A percentile compares a stretch with the other conserved stretches of the same genome.
Evolutionary conservation across 2,113 vertebrate species (phyloP).

Genomic region (Epinephelus cyanopodus): DNA sequence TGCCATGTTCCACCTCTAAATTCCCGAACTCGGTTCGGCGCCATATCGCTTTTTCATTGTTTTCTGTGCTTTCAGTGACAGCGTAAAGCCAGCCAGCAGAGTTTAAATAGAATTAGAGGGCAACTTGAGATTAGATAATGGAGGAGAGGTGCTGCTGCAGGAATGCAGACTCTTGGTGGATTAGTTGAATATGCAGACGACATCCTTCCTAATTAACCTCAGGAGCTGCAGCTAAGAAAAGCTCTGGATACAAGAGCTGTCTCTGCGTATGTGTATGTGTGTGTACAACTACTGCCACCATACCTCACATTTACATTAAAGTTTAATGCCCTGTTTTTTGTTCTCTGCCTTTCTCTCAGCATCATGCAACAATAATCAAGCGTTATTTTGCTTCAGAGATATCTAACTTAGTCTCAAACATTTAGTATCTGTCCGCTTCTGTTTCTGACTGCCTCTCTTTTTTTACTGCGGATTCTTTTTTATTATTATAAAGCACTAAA

Average conservation of each 20-base stretch:
- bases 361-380: not conserved
- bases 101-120: constrained; percentile 61
- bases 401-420: not conserved
- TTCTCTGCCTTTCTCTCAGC: not conserved
- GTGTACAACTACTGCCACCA: not conserved
- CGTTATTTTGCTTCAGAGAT: not conserved
- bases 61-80: constrained; percentile 27
- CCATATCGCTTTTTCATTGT: constrained; percentile 39
- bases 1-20: constrained; percentile 9
- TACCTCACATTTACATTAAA: constrained; percentile 11
- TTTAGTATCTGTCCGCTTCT: not conserved
- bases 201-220: constrained; percentile 63
- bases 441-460: not conserved
- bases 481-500: constrained; percentile 32
- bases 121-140: constrained; percentile 64
- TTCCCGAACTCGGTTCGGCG: not conserved
- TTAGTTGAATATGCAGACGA: constrained; percentile 62
- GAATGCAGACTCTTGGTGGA: constrained; percentile 60
- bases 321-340: constrained; percentile 11
- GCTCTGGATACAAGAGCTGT: not conserved
- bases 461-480: not conserved
- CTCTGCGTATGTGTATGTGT: not conserved
- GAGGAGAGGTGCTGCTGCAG: constrained; percentile 55
- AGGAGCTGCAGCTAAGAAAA: constrained; percentile 30
- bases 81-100: constrained; percentile 27